phyloP scores from a whole-genome alignment of 2,113 vertebrate genomes.

The Cyanoramphus novaezelandiae region DNA sequence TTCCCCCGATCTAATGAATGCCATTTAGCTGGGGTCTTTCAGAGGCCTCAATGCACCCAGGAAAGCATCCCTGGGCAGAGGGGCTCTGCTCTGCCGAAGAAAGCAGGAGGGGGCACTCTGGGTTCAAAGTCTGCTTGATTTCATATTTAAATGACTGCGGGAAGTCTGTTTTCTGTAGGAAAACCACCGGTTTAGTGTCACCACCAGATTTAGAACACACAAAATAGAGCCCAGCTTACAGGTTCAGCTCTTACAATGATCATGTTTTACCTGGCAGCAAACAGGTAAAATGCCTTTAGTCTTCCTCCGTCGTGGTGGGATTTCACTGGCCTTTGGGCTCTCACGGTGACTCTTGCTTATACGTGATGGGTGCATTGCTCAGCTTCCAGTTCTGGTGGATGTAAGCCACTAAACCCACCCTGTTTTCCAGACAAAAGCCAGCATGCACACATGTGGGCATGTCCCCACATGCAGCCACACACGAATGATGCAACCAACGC shows the following conservation, averaged over 20 bases:
- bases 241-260: neutral
- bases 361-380: neutral
- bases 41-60: neutral
- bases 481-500: slow-evolving; percentile 63
- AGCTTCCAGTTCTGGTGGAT: neutral
- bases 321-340: neutral
- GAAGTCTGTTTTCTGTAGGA: neutral
- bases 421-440: neutral
- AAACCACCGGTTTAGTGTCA: neutral
- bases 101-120: rapidly evolving
- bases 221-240: neutral
- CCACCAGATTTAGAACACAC: neutral
- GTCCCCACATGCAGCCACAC: rapidly evolving
- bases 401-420: neutral
- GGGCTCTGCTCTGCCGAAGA: neutral
- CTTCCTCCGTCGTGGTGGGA: rapidly evolving
- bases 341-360: neutral
- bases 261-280: neutral
- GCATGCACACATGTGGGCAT: neutral
- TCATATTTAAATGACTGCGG: neutral
- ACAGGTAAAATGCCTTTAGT: neutral
- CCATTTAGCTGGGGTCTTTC: neutral
- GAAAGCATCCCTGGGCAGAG: neutral
- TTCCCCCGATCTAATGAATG: neutral
- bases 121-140: neutral